Base-by-base conservation (phyloP, 2,113 vertebrate species). In the Cyrtonyx montezumae region DNA sequence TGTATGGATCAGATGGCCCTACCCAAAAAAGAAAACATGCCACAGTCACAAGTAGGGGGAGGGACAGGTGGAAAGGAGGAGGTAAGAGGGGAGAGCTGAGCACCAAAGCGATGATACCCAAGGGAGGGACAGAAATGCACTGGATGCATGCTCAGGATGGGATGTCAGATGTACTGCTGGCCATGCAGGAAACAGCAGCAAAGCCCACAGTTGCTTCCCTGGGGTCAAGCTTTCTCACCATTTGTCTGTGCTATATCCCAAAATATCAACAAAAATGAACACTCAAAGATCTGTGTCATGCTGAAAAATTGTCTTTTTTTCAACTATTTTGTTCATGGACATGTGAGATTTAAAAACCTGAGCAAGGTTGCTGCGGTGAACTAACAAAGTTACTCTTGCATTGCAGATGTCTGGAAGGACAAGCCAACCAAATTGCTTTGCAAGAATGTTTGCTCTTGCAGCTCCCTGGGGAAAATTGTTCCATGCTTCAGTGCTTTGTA, bases 1-100 rank as follows among this genome's bases (percentile, higher is more conserved):
- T 43, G 49, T 48, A 62, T 49, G 65, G 20, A 25, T 55, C n/a
- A 1, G 4, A 36, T 7, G 37, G 73, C 14, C 0, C 0, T 12
- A 76, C 28, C 2, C n/a, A 26, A 56, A 53, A 66, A n/a, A 51
- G 53, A 40, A 66, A 71, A 92, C 71, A 21, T 3, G 43, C 34
- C 25, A 13, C 21, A 37, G 32, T 14, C 12, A 9, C 4, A 34
- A 42, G 8, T 9, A 5, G 14, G 8, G 8, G 19, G 58, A 73
- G 28, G 16, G 9, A 9, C 63, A 48, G 51, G 13, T 11, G 13
- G 51, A 19, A 61, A 67, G 70, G 10, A 55, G 22, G 53, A 43
- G 16, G 15, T 18, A 25, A 53, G 23, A 26, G 58, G 32, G 20
- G 26, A 71, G 69, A 61, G 43, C 37, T 59, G 37, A 67, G 30